Base-by-base conservation (phyloP, 2,113 vertebrate species). In the Puffinus mauretanicus region DNA sequence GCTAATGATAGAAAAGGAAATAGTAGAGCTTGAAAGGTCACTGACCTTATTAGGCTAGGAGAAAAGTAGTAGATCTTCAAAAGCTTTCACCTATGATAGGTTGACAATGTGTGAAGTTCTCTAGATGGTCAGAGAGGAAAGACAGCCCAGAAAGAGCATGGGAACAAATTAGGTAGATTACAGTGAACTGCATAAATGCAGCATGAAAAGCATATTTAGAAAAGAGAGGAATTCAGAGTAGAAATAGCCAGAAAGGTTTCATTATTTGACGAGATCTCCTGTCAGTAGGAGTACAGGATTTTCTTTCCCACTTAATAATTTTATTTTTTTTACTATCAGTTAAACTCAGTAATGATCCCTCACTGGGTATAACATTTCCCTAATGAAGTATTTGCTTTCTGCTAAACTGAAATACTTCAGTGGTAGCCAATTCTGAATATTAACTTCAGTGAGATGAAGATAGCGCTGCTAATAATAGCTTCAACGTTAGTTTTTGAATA, bases 1-100 rank as follows among this genome's bases (percentile, higher is more conserved):
- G 98, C 98, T 98, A 99, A 99, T 98, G 98, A 98, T 98, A 99
- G 98, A 98, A 98, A 97, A 99, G 98, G 98, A 98, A 99, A 98
- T 98, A 97, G 96, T 96, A 96, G 97, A 96, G 96, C 97, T 98
- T 95, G 97, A 99, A 98, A 98, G 99, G 99, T 99, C 98, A 83
- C 64, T 96, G 98, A 98, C 98, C 98, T 99, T 98, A 99, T 99
- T 99, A 99, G 98, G 97, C 97, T 93, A 75, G 88, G 97, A 97
- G 97, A 98, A 97, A 98, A 98, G 98, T 98, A 96, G 98, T 97
- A 97, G 96, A 95, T 97, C 97, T 97, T 98, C 97, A 97, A 97
- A 98, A 98, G 98, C 96, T 97, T 98, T 98, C 98, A 99, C 98
- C 98, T 99, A 98, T 78, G 94, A 95, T 98, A 96, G 94, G 91